Evolutionary conservation across 2,888 invertebrate genomes (phyloP).

Genomic region (Ophonus ardosiacus): DNA sequence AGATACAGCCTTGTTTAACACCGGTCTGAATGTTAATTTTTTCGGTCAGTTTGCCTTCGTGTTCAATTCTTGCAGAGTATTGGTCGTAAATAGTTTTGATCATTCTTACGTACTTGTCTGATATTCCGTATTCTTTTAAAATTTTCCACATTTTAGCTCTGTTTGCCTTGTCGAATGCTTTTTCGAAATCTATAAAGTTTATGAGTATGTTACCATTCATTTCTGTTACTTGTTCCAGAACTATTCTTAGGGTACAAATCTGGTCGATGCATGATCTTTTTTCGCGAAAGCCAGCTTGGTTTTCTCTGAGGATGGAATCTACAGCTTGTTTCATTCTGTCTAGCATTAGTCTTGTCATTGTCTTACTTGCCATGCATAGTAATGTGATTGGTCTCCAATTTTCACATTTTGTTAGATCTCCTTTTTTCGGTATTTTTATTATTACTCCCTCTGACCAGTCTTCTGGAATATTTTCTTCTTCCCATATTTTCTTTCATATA

Average conservation of each 20-base stretch:
- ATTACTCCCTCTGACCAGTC: neutral
- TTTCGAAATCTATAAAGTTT: constrained; percentile 35
- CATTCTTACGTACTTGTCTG: neutral
- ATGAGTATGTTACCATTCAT: neutral
- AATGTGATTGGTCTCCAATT: constrained; percentile 7
- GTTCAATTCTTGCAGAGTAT: no score
- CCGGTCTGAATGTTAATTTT: no score
- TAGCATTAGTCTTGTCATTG: neutral
- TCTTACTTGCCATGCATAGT: constrained; percentile 27
- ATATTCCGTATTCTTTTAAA: constrained; percentile 4
- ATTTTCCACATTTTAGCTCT: constrained; percentile 40
- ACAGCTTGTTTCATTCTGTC: neutral
- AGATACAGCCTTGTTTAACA: no score
- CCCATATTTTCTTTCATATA: constrained; percentile 13
- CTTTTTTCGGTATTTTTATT: constrained; percentile 24
- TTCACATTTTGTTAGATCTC: no score
- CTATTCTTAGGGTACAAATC: constrained; percentile 17
- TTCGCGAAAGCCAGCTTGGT: constrained; percentile 30
- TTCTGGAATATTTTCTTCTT: neutral
- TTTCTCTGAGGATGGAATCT: constrained; percentile 8
- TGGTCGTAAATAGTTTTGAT: no score
- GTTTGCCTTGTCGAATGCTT: constrained; percentile 34
- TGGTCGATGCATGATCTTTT: constrained; percentile 43
- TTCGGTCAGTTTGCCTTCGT: no score
- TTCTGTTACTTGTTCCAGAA: constrained; percentile 17